phyloP scores from a whole-genome alignment of 2,113 vertebrate species.

The Malurus alboscapulatus region DNA sequence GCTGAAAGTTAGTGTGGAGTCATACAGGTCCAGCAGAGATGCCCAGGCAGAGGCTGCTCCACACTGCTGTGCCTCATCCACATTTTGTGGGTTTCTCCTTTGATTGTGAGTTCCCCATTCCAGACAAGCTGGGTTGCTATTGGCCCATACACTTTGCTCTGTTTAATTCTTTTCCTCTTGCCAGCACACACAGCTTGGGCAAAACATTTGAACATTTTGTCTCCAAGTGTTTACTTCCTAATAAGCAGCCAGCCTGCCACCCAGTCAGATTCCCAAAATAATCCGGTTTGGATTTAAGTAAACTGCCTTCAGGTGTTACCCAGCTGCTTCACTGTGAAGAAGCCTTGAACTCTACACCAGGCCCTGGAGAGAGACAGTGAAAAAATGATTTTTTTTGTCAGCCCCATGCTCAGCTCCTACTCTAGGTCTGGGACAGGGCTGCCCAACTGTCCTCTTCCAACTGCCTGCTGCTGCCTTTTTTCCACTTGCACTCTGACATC shows the following conservation, averaged over 20 bases:
- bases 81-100: not conserved
- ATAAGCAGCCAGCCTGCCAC: constrained; percentile 26
- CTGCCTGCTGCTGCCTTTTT: not conserved
- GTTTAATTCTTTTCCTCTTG: not conserved
- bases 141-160: not conserved
- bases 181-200: not conserved
- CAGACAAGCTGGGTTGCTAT: not conserved
- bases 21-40: not conserved
- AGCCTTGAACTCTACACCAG: not conserved
- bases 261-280: constrained; percentile 33
- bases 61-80: not conserved
- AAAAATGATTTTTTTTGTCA: not conserved
- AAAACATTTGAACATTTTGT: constrained; percentile 43
- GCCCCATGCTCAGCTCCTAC: not conserved
- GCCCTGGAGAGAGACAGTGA: not conserved
- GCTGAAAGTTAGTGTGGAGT: not conserved
- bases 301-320: constrained; percentile 33
- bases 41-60: not conserved
- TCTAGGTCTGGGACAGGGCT: not conserved
- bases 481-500: not conserved
- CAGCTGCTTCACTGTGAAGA: not conserved
- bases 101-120: not conserved
- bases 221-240: constrained; percentile 34
- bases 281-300: not conserved
- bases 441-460: not conserved